Evolutionary conservation across 1,140 invertebrate genomes (phyloP).

Genomic region (Ephestia elutella): DNA sequence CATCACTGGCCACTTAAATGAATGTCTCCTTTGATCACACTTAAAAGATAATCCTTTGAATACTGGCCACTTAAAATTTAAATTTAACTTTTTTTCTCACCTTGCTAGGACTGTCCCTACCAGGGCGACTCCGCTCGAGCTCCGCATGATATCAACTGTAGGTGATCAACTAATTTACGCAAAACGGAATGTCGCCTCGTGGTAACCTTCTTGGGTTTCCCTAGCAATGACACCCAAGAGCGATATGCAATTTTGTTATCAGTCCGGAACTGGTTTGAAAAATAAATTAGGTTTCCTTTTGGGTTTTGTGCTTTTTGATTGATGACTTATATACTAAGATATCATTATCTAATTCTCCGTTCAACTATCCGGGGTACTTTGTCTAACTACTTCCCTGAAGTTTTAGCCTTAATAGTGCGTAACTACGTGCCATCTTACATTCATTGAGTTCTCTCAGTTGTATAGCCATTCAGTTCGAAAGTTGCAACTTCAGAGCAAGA

Average conservation of each 20-base stretch:
- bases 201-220: conserved; percentile 48
- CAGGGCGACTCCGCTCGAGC: conserved; percentile 59
- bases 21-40: background rate
- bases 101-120: conserved; percentile 37
- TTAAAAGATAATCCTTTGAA: background rate
- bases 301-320: background rate
- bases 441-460: too few species aligned
- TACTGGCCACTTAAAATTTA: background rate
- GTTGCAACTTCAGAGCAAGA: too few species aligned
- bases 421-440: too few species aligned
- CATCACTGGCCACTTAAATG: too few species aligned
- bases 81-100: background rate
- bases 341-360: too few species aligned
- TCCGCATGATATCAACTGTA: conserved; percentile 64
- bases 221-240: background rate
- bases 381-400: too few species aligned
- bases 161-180: conserved; percentile 24
- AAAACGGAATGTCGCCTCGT: conserved; percentile 14
- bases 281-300: background rate
- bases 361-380: too few species aligned
- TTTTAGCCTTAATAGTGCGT: too few species aligned
- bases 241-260: background rate
- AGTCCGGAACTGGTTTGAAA: background rate
- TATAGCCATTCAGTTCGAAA: too few species aligned
- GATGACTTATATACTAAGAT: too few species aligned